Conservation (phyloP, 2,113 vertebrate genomes). For the Rhineura floridana region DNA sequence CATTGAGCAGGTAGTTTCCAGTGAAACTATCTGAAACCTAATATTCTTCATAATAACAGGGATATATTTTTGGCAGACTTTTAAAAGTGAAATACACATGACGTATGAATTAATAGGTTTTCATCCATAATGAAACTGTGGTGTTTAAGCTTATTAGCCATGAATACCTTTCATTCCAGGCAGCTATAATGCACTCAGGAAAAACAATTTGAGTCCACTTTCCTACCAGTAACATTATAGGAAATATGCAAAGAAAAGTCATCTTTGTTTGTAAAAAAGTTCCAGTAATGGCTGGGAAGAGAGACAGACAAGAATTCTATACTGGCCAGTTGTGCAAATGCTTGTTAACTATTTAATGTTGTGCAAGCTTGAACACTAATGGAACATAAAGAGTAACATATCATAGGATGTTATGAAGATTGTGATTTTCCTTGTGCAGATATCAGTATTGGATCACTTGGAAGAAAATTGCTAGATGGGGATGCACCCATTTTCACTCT, state of each 20-base stretch:
- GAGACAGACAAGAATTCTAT: not conserved
- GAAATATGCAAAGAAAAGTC: not conserved
- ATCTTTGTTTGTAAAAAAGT: not conserved
- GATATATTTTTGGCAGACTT: not conserved
- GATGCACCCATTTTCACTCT: not conserved
- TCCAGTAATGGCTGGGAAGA: not conserved
- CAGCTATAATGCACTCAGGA: not conserved
- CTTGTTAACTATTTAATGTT: not conserved
- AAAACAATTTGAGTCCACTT: not conserved
- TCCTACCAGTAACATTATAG: not conserved
- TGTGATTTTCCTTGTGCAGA: not conserved
- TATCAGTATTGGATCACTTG: not conserved
- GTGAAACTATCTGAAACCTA: not conserved
- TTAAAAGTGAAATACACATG: not conserved
- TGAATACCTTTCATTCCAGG: not conserved
- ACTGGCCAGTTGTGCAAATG: not conserved
- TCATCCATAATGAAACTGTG: not conserved
- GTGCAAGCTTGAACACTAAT: not conserved
- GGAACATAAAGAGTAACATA: not conserved
- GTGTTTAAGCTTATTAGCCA: not conserved
- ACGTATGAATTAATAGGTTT: not conserved
- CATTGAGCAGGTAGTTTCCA: not conserved
- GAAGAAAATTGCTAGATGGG: too few relatives aligned
- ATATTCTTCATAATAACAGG: not conserved
- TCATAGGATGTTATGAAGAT: not conserved